A percentile compares a stretch with the other conserved stretches of the same genome.
Conservation (phyloP, 2,113 vertebrate species). For the Epinephelus moara region DNA sequence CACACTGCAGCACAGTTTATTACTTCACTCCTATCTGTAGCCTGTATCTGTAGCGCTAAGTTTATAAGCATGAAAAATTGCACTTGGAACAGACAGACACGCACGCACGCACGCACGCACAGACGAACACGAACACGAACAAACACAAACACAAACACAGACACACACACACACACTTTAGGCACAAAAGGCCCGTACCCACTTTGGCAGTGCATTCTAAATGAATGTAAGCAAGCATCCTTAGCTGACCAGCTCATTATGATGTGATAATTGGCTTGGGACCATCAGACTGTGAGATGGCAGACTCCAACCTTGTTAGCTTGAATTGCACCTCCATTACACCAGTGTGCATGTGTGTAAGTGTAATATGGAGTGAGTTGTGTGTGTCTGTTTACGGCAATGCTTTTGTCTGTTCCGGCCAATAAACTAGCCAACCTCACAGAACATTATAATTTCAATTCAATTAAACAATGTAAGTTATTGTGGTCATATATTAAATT, state of each 20-base stretch:
- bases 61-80: conserved; percentile 1
- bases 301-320: conserved; percentile 71
- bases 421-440: conserved; percentile 51
- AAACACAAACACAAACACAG: neutral
- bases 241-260: conserved; percentile 75
- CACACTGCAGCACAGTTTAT: conserved; percentile 26
- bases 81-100: neutral
- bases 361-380: conserved; percentile 6
- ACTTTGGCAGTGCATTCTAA: conserved; percentile 53
- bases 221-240: conserved; percentile 66
- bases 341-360: neutral
- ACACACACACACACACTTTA: conserved; percentile 17
- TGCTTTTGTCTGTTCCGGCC: conserved; percentile 36
- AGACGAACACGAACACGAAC: neutral
- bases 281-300: conserved; percentile 73
- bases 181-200: conserved; percentile 29
- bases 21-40: conserved; percentile 6
- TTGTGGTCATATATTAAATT: conserved; percentile 37
- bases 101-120: neutral
- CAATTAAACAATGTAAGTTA: conserved; percentile 37
- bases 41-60: conserved; percentile 18
- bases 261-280: conserved; percentile 76
- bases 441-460: conserved; percentile 50
- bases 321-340: conserved; percentile 59
- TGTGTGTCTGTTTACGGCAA: conserved; percentile 19